Percentiles rank a stretch among this genome's conserved stretches.
Evolutionary conservation across 2,113 vertebrate species (phyloP).

Genomic region (Gopherus flavomarginatus): DNA sequence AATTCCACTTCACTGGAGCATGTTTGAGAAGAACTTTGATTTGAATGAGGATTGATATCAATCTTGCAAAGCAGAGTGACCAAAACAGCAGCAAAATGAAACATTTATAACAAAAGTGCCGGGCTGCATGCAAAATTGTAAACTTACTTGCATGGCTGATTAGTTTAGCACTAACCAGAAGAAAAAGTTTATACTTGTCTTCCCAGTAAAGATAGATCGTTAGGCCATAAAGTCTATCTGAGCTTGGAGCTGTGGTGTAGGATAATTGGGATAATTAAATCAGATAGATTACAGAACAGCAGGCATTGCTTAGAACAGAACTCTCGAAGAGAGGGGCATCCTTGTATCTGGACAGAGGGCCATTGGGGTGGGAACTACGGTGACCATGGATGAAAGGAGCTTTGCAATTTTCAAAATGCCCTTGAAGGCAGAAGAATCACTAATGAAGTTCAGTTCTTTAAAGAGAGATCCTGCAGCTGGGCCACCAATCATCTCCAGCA

Average conservation of each 20-base stretch:
- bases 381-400: background rate
- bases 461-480: background rate
- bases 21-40: slow-evolving; percentile 73
- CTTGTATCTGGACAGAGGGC: fast-evolving
- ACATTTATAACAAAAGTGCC: background rate
- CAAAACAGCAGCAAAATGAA: background rate
- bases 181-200: background rate
- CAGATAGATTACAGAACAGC: background rate
- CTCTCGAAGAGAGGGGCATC: background rate
- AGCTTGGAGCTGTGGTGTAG: background rate
- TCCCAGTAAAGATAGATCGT: background rate
- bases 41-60: slow-evolving; percentile 78
- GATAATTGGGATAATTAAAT: background rate
- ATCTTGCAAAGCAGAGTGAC: slow-evolving; percentile 40
- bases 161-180: background rate
- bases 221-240: background rate
- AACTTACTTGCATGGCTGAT: background rate
- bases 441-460: background rate
- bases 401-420: background rate
- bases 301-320: fast-evolving
- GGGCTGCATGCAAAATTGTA: background rate
- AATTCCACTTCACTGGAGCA: slow-evolving; percentile 81
- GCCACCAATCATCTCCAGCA: background rate
- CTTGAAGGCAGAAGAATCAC: background rate
- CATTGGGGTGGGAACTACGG: fast-evolving